Conservation (phyloP, 2,888 invertebrate genomes). For the Standfussiana lucernea region DNA sequence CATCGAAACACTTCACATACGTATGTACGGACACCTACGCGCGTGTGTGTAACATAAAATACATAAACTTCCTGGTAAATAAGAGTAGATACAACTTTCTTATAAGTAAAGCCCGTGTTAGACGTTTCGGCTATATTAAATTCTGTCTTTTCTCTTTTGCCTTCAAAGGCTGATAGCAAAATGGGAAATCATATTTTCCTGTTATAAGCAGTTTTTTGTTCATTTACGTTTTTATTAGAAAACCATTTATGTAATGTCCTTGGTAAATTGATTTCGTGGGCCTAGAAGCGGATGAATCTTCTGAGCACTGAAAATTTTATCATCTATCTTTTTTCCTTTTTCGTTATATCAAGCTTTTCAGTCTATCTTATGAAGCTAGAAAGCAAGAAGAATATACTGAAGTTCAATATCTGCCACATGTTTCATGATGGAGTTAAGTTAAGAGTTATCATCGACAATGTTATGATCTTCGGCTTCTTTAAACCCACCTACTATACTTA, state of each 20-base stretch:
- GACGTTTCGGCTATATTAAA: slow-evolving; percentile 88
- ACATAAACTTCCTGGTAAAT: slow-evolving; percentile 89
- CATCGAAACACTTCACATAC: slow-evolving; percentile 80
- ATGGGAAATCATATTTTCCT: slow-evolving; percentile 84
- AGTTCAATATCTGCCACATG: not conserved
- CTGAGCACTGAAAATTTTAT: not conserved
- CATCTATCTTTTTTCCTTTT: not conserved
- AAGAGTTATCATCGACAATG: not conserved
- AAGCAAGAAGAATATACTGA: too few relatives aligned
- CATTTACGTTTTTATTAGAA: slow-evolving; percentile 69
- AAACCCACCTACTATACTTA: not conserved
- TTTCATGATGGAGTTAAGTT: not conserved
- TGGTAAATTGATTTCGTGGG: slow-evolving; percentile 16
- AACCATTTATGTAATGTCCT: slow-evolving; percentile 52
- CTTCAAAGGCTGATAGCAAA: slow-evolving; percentile 77
- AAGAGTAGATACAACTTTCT: slow-evolving; percentile 87
- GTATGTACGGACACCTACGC: slow-evolving; percentile 41
- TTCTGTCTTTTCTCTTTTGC: slow-evolving; percentile 83
- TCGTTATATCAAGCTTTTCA: not conserved
- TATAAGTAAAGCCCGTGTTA: slow-evolving; percentile 80
- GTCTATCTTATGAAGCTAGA: not conserved
- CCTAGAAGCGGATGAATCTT: not conserved
- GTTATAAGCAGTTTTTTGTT: slow-evolving; percentile 70
- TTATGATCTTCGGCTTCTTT: not conserved
- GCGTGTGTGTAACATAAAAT: slow-evolving; percentile 68